Percentiles rank a stretch among this genome's conserved stretches.
These are phyloP conservation scores for Hippocampus kuda DNA, from an alignment of 2,797 vertebrate genomes.

Conservation along the genomic window DNA sequence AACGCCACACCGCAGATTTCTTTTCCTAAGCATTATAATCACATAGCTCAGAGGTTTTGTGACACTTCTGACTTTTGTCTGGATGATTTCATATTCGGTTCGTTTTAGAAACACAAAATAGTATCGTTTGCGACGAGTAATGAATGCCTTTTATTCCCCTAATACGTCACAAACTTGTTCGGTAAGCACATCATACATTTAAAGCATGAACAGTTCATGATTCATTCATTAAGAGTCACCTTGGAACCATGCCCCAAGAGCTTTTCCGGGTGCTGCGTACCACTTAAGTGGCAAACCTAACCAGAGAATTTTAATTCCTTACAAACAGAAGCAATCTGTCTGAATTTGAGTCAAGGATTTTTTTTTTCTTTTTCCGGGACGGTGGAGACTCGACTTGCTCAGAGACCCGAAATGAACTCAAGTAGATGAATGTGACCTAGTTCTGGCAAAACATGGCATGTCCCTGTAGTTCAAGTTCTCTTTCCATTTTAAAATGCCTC, in stretches of 20 bases:
- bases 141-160: background rate
- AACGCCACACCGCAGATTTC: background rate
- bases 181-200: background rate
- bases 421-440: slow-evolving; percentile 35
- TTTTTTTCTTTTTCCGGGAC: slow-evolving; percentile 2
- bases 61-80: background rate
- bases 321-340: slow-evolving; percentile 13
- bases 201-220: background rate
- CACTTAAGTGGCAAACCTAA: slow-evolving; percentile 30
- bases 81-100: background rate
- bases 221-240: background rate
- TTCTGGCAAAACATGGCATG: slow-evolving; percentile 30
- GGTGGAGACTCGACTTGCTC: slow-evolving; percentile 11
- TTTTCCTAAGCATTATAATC: background rate
- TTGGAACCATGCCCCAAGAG: slow-evolving; percentile 1
- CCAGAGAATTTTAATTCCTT: slow-evolving; percentile 20
- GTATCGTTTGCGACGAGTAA: background rate
- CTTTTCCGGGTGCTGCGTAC: background rate
- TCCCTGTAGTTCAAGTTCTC: slow-evolving; percentile 25
- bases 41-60: too few relatives aligned
- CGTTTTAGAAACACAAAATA: background rate
- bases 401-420: slow-evolving; percentile 29
- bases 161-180: background rate
- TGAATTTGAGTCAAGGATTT: slow-evolving; percentile 3
- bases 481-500: slow-evolving; percentile 19